A percentile compares a stretch with the other conserved stretches of the same genome.
phyloP scores from a whole-genome alignment of 2,888 invertebrate genomes.

The Sturmia bella region DNA sequence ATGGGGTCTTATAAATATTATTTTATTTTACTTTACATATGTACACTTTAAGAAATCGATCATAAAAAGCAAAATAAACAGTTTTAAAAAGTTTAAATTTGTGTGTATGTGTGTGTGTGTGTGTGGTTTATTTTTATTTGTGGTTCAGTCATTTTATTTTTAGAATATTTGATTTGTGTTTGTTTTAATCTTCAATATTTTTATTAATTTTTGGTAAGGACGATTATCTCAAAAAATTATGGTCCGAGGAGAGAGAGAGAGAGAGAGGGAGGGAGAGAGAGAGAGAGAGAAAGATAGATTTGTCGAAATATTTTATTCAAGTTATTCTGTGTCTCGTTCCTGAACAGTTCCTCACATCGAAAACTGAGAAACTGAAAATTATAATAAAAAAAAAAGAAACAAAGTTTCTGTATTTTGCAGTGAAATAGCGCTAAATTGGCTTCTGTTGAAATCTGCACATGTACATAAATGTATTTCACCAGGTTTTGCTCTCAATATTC shows the following conservation, averaged over 20 bases:
- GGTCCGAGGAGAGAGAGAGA: constrained; percentile 62
- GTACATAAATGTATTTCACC: no score
- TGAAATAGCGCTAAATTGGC: no score
- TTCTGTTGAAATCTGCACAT: no score
- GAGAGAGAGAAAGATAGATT: constrained; percentile 11
- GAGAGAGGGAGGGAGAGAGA: constrained; percentile 49
- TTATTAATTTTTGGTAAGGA: constrained; percentile 54
- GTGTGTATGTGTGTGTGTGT: constrained; percentile 26
- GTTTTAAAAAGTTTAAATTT: constrained; percentile 38
- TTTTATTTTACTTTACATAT: constrained; percentile 67
- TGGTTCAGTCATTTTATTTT: constrained; percentile 67
- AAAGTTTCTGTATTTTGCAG: no score
- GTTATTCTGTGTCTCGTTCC: background rate
- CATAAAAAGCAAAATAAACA: constrained; percentile 59
- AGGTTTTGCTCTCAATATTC: no score
- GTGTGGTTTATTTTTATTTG: constrained; percentile 30
- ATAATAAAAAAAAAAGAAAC: no score
- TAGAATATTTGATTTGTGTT: constrained; percentile 67
- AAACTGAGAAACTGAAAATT: no score
- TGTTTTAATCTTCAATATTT: constrained; percentile 48
- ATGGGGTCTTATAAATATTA: constrained; percentile 43
- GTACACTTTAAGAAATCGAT: constrained; percentile 55
- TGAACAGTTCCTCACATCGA: no score
- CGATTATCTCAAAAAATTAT: constrained; percentile 64
- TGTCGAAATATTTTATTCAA: constrained; percentile 32